These are phyloP conservation scores for Silurus glanis DNA, from an alignment of 2,113 vertebrate genomes.

Conservation along the genomic window DNA sequence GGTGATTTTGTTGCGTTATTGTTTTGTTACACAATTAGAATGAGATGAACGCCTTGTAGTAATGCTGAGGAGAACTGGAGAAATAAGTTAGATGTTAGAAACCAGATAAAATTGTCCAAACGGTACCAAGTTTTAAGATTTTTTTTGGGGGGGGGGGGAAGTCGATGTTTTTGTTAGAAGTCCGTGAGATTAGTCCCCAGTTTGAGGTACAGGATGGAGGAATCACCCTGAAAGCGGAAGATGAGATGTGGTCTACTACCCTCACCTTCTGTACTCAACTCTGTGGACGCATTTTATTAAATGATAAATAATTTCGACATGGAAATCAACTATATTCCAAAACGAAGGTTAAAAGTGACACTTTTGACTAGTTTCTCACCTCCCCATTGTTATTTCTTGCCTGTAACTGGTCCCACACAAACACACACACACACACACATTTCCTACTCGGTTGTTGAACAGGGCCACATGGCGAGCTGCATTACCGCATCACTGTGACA, in stretches of 20 bases:
- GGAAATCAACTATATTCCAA: background rate
- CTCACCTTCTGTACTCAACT: background rate
- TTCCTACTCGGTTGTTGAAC: background rate
- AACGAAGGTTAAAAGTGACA: background rate
- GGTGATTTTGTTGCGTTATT: background rate
- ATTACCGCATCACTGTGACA: slow-evolving; percentile 37
- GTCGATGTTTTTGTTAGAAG: background rate
- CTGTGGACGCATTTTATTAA: too few relatives aligned
- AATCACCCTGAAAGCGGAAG: background rate
- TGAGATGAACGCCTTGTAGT: background rate
- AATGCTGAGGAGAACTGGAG: background rate
- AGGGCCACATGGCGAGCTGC: slow-evolving; percentile 24
- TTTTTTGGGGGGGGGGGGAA: too few relatives aligned
- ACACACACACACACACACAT: background rate
- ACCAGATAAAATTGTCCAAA: background rate
- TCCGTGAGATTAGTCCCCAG: background rate
- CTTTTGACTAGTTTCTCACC: background rate
- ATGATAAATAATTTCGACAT: background rate
- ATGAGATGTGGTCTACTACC: background rate
- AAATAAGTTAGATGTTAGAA: background rate
- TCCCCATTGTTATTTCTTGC: background rate
- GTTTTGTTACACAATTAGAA: background rate
- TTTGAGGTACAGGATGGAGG: background rate
- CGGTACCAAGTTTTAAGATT: background rate
- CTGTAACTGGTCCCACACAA: background rate